phyloP scores from a whole-genome alignment of 2,113 vertebrate genomes.

The Lucifuga dentata region DNA sequence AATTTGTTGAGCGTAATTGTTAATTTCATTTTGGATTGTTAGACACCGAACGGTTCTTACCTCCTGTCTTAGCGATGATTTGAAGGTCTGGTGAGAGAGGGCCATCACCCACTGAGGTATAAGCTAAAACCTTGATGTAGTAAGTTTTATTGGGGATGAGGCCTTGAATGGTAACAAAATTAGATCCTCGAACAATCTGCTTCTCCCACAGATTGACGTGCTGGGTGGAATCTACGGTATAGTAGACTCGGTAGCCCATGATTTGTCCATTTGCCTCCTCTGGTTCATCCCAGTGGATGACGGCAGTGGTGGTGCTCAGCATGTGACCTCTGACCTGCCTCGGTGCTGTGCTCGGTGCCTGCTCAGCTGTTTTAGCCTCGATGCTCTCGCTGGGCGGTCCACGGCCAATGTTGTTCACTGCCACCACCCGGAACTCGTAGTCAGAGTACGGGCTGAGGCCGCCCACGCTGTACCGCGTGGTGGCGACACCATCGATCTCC shows the following conservation, averaged over 20 bases:
- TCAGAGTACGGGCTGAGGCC: slow-evolving; percentile 98
- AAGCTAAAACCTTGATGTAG: slow-evolving; percentile 96
- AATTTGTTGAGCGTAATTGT: too few species aligned
- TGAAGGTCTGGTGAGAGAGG: slow-evolving; percentile 97
- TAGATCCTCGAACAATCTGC: slow-evolving; percentile 94
- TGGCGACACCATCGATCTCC: slow-evolving; percentile 98
- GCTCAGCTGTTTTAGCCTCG: slow-evolving; percentile 94
- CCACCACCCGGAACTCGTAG: slow-evolving; percentile 96
- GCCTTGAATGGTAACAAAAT: slow-evolving; percentile 95
- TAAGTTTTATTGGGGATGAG: slow-evolving; percentile 97
- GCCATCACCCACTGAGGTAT: slow-evolving; percentile 97
- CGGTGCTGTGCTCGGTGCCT: slow-evolving; percentile 96
- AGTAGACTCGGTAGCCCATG: slow-evolving; percentile 97
- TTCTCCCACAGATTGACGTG: slow-evolving; percentile 97
- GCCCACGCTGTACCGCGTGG: slow-evolving; percentile 97
- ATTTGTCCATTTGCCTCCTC: slow-evolving; percentile 98
- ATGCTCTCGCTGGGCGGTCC: slow-evolving; percentile 95
- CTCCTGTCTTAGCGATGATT: slow-evolving; percentile 98
- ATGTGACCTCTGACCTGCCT: slow-evolving; percentile 95
- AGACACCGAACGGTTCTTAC: slow-evolving; percentile 75
- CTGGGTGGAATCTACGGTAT: slow-evolving; percentile 91
- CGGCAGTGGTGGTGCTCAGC: slow-evolving; percentile 95
- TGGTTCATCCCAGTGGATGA: slow-evolving; percentile 98
- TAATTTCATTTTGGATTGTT: neutral
- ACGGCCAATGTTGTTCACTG: slow-evolving; percentile 97